These are phyloP conservation scores for Stegophylla sp. DNA, from an alignment of 2,888 invertebrate genomes.

Conservation along the genomic window DNA sequence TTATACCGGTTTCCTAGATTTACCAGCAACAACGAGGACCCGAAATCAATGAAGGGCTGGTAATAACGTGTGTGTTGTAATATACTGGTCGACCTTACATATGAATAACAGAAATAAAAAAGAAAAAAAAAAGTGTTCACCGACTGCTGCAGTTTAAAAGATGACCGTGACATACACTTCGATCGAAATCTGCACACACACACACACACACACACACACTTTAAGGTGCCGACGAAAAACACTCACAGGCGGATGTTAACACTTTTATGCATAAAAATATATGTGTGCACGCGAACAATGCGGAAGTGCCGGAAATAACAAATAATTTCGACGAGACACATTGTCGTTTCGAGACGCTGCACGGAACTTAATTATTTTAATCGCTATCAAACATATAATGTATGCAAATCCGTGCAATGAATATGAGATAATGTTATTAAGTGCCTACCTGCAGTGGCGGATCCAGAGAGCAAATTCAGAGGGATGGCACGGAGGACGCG, in stretches of 20 bases:
- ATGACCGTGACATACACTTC: constrained; percentile 56
- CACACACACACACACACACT: no score
- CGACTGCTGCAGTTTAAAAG: constrained; percentile 44
- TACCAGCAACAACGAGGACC: constrained; percentile 2
- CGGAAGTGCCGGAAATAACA: constrained; percentile 23
- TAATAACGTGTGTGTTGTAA: constrained; percentile 29
- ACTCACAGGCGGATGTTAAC: constrained; percentile 30
- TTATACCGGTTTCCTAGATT: constrained; percentile 25
- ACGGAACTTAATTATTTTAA: no score
- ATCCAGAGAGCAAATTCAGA: no score
- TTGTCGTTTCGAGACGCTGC: neutral
- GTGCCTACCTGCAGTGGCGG: no score
- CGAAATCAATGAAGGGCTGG: constrained; percentile 47
- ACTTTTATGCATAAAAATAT: constrained; percentile 7
- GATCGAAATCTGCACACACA: constrained; percentile 21
- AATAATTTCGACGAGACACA: neutral
- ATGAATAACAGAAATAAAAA: constrained; percentile 31
- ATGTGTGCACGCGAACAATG: constrained; percentile 32
- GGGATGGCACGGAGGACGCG: no score
- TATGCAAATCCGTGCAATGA: no score
- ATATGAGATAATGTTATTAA: no score
- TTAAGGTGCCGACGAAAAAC: constrained; percentile 9
- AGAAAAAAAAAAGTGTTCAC: constrained; percentile 7
- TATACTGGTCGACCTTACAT: constrained; percentile 48
- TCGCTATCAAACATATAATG: no score